Evolutionary conservation across 2,113 vertebrate species (phyloP).

Genomic region (Cepphus grylle): DNA sequence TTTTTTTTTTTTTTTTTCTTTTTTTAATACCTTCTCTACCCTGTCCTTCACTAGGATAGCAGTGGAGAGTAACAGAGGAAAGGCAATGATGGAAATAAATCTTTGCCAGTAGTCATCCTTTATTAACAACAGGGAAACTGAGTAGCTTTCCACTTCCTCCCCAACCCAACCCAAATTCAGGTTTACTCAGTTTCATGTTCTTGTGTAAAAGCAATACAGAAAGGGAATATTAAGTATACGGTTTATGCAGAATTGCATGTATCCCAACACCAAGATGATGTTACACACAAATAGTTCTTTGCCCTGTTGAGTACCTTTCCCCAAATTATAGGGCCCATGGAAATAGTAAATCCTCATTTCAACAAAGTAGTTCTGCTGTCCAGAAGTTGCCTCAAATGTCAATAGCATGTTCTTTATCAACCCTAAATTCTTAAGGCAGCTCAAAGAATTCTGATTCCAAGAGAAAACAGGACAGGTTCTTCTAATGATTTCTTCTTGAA

Average conservation of each 20-base stretch:
- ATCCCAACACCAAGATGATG: neutral
- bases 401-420: neutral
- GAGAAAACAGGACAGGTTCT: neutral
- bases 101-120: neutral
- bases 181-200: neutral
- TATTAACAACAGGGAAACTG: neutral
- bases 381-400: neutral
- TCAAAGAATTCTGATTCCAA: neutral
- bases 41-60: neutral
- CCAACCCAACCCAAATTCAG: neutral
- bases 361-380: neutral
- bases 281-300: neutral
- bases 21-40: neutral
- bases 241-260: neutral
- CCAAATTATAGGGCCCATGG: neutral
- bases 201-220: neutral
- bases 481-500: neutral
- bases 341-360: neutral
- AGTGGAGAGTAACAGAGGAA: neutral
- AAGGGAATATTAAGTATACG: neutral
- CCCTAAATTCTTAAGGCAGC: neutral
- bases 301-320: neutral
- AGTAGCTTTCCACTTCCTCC: neutral
- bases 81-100: neutral
- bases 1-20: neutral